Conservation (phyloP, 2,113 vertebrate species). For the Psilopsiagon aurifrons region DNA sequence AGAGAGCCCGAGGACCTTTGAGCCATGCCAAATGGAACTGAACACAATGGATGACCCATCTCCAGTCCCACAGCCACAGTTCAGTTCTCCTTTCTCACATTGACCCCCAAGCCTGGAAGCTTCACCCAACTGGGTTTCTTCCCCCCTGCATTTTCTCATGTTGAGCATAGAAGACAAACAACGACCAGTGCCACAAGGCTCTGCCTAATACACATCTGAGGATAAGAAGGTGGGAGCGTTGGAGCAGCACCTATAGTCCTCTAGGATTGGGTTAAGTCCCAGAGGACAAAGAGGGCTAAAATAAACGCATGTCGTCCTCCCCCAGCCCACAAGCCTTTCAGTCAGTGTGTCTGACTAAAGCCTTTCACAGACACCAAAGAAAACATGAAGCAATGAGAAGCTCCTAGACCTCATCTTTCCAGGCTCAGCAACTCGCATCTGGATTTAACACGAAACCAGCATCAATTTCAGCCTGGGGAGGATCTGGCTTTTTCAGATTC, state of each 20-base stretch:
- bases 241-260: background rate
- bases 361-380: background rate
- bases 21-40: background rate
- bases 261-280: background rate
- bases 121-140: background rate
- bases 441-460: background rate
- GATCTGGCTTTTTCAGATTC: background rate
- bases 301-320: rapidly evolving
- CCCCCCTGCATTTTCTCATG: background rate
- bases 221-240: background rate
- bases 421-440: background rate
- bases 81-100: background rate
- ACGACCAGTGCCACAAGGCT: background rate
- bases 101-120: background rate
- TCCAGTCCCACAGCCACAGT: background rate
- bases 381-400: background rate
- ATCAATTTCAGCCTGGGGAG: background rate
- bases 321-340: rapidly evolving
- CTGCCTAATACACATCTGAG: background rate
- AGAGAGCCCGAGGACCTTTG: rapidly evolving
- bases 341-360: background rate
- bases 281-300: background rate
- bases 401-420: background rate
- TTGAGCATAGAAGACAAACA: background rate
- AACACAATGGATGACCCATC: background rate